Base-by-base conservation (phyloP, 2,888 invertebrate species). In the Cerceris ruficornis region DNA sequence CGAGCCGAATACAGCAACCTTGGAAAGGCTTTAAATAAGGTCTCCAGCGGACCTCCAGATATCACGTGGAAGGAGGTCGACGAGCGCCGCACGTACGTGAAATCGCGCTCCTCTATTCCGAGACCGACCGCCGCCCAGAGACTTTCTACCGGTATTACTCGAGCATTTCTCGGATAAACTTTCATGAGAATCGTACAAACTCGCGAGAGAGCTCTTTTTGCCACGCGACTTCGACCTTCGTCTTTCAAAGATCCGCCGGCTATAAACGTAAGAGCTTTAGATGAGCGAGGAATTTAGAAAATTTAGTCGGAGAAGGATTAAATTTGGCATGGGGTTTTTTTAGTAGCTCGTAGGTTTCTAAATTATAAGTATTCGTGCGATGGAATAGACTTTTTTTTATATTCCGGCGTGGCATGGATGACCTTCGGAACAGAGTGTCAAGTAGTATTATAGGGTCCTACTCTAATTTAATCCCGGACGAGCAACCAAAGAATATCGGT, bases 11-110 rank as follows among this genome's bases (percentile, higher is more conserved):
- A 43, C 66, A 46, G 54, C 46, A 42, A 64, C 77, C 73, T 78
- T 78, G 78, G 64, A 58, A 52, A 70, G 55, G 46, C 57, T 64
- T 6, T 67, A 70, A 67, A 77, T 66, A 77, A 77, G 69, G 67
- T 68, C 67, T 72, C 42, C 54, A 14, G 13, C 65, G 42, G 58
- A 65, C 58, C 62, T 69, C 69, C 58, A 72, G 67, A 54, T 76
- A 69, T 72, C 66, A 62, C 57, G 65, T 14, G 62, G 62, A 79
- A 72, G 39, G 69, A 41, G 75, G 75, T 75, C 70, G 67, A 14
- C 52, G 69, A 46, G 66, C 57, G 46, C 54, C 28, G 28, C 58
- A 57, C 58, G 55, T 67, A 67, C 61, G 72, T 64, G 72, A 76
- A 76, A 76, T 76, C 73, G 73, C 43, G 67, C 13, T 59, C 59